Percentiles rank a stretch among this genome's conserved stretches.
Conservation (phyloP, 92 coral and sea anemone genomes). For the Zoanthus sociatus region DNA sequence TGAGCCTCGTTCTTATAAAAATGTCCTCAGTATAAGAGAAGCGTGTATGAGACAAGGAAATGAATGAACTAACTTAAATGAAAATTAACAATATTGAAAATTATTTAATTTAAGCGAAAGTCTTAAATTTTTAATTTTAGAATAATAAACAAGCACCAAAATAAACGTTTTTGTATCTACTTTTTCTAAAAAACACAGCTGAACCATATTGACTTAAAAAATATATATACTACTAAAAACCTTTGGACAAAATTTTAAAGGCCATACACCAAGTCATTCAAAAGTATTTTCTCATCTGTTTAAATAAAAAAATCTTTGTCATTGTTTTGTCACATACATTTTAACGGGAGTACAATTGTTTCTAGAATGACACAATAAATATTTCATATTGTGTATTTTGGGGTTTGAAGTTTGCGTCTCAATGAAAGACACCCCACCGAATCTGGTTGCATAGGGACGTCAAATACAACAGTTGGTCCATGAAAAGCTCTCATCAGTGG, state of each 20-base stretch:
- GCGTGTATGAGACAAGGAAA: neutral
- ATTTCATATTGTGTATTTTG: neutral
- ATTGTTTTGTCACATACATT: neutral
- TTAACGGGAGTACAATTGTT: neutral
- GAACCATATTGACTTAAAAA: neutral
- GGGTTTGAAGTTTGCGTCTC: neutral
- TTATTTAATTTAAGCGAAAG: neutral
- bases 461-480: neutral
- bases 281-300: slow-evolving; percentile 28
- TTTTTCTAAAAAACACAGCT: neutral
- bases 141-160: neutral
- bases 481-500: neutral
- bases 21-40: too few species aligned
- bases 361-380: neutral
- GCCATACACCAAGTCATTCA: neutral
- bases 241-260: neutral
- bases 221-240: neutral
- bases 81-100: neutral
- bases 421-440: slow-evolving; percentile 6
- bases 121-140: slow-evolving; percentile 15
- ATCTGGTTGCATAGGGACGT: slow-evolving; percentile 8
- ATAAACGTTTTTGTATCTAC: neutral
- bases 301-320: slow-evolving; percentile 15
- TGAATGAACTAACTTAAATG: neutral
- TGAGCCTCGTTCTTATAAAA: too few species aligned